Percentiles rank a stretch among this genome's conserved stretches.
phyloP scores from a whole-genome alignment of 2,888 invertebrate genomes.

The Agrotis puta region DNA sequence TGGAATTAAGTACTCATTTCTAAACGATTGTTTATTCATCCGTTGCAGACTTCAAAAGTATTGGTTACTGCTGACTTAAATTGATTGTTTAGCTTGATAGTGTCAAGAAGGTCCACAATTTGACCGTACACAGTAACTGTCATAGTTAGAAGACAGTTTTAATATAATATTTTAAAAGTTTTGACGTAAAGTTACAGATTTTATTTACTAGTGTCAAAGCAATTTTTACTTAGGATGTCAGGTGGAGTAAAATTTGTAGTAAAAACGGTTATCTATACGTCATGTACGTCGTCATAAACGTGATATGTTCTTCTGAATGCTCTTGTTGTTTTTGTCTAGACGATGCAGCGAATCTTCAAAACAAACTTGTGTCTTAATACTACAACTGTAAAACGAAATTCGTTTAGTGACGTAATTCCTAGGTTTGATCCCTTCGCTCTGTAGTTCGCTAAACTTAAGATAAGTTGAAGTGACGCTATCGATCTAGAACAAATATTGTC shows the following conservation, averaged over 20 bases:
- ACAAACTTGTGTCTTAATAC: slow-evolving; percentile 66
- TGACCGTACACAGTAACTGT: slow-evolving; percentile 7
- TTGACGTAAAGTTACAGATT: slow-evolving; percentile 7
- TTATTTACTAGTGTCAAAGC: slow-evolving; percentile 10
- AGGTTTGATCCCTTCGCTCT: slow-evolving; percentile 67
- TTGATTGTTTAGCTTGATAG: slow-evolving; percentile 18
- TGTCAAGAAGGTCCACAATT: background rate
- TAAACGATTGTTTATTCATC: slow-evolving; percentile 1
- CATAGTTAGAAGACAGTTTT: slow-evolving; percentile 8
- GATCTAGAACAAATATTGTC: slow-evolving; percentile 72
- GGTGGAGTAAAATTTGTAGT: slow-evolving; percentile 18
- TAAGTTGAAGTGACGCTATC: slow-evolving; percentile 60
- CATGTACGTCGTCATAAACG: slow-evolving; percentile 20
- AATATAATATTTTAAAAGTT: slow-evolving; percentile 35
- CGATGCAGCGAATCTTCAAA: slow-evolving; percentile 65
- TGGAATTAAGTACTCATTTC: background rate
- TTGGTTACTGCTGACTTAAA: background rate
- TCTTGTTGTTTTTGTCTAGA: slow-evolving; percentile 70
- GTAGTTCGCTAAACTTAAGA: slow-evolving; percentile 63
- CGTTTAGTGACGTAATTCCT: slow-evolving; percentile 63
- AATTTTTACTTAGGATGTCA: slow-evolving; percentile 14
- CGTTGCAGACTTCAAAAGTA: background rate
- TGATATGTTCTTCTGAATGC: slow-evolving; percentile 54
- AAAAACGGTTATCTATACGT: slow-evolving; percentile 22
- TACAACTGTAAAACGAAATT: slow-evolving; percentile 67